These are phyloP conservation scores for Lycodopsis pacificus DNA, from an alignment of 2,797 vertebrate genomes.

Conservation along the genomic window DNA sequence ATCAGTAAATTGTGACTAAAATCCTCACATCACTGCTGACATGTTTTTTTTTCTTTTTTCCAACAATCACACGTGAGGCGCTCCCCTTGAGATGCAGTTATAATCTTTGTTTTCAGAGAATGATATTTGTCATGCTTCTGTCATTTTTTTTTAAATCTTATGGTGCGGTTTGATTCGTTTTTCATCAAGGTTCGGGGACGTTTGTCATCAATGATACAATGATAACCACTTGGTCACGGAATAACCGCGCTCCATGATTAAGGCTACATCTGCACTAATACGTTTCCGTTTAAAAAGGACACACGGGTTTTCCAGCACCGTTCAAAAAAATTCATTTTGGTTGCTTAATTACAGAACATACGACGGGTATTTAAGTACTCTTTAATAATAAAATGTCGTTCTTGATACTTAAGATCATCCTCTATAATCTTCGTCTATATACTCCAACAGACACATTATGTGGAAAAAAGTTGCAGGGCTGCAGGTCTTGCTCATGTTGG, in stretches of 20 bases:
- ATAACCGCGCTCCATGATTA: not conserved
- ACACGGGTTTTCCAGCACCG: too few species aligned
- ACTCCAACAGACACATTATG: too few species aligned
- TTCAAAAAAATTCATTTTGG: too few species aligned
- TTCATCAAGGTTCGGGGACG: not conserved
- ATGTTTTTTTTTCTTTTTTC: slow-evolving; percentile 10
- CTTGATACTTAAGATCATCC: too few species aligned
- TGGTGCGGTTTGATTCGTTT: not conserved
- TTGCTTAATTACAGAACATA: too few species aligned
- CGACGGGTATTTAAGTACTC: too few species aligned
- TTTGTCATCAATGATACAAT: not conserved
- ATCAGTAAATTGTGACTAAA: slow-evolving; percentile 37
- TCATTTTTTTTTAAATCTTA: not conserved
- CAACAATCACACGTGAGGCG: not conserved
- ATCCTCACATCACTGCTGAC: slow-evolving; percentile 42
- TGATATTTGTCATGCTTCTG: not conserved
- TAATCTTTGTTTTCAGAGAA: slow-evolving; percentile 12
- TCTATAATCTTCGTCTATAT: too few species aligned
- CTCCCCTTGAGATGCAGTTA: not conserved
- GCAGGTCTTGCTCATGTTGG: too few species aligned
- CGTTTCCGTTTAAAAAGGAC: too few species aligned
- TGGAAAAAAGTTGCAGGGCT: too few species aligned
- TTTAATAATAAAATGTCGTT: too few species aligned
- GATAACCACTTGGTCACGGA: not conserved
- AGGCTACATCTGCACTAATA: not conserved